These are phyloP conservation scores for Strigamia maritima DNA, from an alignment of 2,888 invertebrate species.

Conservation along the genomic window DNA sequence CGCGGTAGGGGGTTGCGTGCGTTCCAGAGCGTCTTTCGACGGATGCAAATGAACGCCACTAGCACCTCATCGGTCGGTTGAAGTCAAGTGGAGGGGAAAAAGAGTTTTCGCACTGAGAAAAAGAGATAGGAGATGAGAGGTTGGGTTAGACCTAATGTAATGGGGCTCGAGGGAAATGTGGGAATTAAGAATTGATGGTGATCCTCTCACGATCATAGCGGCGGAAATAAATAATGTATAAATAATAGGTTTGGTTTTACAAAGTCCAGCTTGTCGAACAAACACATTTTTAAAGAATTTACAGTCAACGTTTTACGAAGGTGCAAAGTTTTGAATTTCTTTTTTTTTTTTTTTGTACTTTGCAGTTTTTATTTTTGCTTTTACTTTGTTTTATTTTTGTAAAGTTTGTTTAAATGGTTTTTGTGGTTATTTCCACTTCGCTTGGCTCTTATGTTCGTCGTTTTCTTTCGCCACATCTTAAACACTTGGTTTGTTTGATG, in stretches of 20 bases:
- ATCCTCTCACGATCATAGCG: background rate
- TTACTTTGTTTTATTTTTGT: background rate
- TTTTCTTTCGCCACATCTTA: background rate
- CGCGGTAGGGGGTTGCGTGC: background rate
- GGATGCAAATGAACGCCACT: background rate
- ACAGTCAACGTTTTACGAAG: background rate
- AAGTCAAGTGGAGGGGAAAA: background rate
- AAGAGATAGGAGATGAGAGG: background rate
- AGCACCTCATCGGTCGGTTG: background rate
- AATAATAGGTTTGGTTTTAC: background rate
- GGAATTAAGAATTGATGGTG: background rate
- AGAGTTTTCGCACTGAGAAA: background rate
- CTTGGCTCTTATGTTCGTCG: background rate
- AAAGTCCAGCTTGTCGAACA: background rate
- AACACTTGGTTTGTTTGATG: background rate
- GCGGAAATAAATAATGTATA: background rate
- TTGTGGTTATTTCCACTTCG: background rate
- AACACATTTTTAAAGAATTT: background rate
- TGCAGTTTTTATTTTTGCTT: background rate
- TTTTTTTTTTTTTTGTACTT: background rate
- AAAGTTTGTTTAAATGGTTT: background rate
- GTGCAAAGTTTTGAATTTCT: background rate
- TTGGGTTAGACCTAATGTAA: background rate
- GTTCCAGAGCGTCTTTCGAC: background rate
- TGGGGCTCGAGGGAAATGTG: background rate